Conservation (phyloP, 2,113 vertebrate species). For the Serinus canaria region DNA sequence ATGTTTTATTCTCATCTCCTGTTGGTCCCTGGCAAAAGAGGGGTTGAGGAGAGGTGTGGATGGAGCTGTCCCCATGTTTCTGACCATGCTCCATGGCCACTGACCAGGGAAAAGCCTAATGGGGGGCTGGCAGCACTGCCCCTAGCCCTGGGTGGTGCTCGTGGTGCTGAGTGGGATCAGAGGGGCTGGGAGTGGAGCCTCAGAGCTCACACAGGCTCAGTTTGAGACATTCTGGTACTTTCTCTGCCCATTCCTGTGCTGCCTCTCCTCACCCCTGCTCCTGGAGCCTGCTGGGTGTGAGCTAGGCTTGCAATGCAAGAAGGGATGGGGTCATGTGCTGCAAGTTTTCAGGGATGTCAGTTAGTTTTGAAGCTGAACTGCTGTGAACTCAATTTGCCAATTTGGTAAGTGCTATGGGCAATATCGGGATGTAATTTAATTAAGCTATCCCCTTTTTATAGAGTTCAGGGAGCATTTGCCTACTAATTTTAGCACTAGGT, state of each 20-base stretch:
- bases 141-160: neutral
- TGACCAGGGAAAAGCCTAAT: neutral
- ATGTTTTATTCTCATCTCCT: fast-evolving
- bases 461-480: constrained; percentile 58
- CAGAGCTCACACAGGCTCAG: fast-evolving
- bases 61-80: neutral
- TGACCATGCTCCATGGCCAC: fast-evolving
- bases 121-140: neutral
- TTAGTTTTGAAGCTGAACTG: constrained; percentile 47
- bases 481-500: constrained; percentile 57
- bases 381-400: constrained; percentile 56
- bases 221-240: fast-evolving
- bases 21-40: neutral
- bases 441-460: constrained; percentile 59
- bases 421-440: constrained; percentile 62
- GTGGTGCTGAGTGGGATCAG: fast-evolving
- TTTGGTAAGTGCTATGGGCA: constrained; percentile 60
- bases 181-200: neutral
- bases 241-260: fast-evolving
- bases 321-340: neutral
- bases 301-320: neutral
- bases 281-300: neutral
- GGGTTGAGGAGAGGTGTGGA: neutral
- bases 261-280: neutral
- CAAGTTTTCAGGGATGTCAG: neutral